Evolutionary conservation across 1,140 invertebrate species (phyloP), one percentile per base, ranked within the genome.

Genomic region (Drosophila nikananu): DNA sequence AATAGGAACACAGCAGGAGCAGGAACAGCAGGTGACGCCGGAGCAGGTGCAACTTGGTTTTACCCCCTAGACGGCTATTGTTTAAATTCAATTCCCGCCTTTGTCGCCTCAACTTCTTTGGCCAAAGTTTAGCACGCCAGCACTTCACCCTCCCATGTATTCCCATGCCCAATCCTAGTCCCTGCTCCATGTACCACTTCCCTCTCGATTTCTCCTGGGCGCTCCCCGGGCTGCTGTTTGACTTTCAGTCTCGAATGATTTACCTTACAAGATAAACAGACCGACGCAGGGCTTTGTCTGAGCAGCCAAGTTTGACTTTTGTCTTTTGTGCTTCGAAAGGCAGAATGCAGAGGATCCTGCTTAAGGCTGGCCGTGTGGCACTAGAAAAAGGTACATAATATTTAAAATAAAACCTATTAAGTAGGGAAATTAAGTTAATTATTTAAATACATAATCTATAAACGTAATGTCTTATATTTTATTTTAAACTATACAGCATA

Each of bases 171-270:
- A 19, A n/a, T 60, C 35, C 57, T 5, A 23, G n/a, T 57, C 35
- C 54, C 35, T n/a, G 35, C 12, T 37, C 54, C 54, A 57, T 39
- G 35, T n/a, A 57, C 35, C 35, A 39, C 54, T 57, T 57, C 54
- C 64, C 39, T 8, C 54, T 15, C 44, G 39, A 48, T 77, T 57
- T 27, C 57, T 61, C 52, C 37, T 41, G 37, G 39, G 30, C 32
- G 10, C 60, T 60, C 49, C 39, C 59, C 30, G 23, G 59, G 74
- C 74, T 90, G 86, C 70, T 89, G 86, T 89, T 89, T 89, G 86
- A 90, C 86, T 89, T 90, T 86, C 86, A 90, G 86, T 89, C 86
- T 89, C 86, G 86, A 89, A 89, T 89, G 86, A 89, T 89, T 89
- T 89, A 90, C 86, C 86, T 90, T 84, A 86, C 86, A 89, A 89